Evolutionary conservation across 1,140 invertebrate genomes (phyloP).

Genomic region (Panagrolaimus sp.): DNA sequence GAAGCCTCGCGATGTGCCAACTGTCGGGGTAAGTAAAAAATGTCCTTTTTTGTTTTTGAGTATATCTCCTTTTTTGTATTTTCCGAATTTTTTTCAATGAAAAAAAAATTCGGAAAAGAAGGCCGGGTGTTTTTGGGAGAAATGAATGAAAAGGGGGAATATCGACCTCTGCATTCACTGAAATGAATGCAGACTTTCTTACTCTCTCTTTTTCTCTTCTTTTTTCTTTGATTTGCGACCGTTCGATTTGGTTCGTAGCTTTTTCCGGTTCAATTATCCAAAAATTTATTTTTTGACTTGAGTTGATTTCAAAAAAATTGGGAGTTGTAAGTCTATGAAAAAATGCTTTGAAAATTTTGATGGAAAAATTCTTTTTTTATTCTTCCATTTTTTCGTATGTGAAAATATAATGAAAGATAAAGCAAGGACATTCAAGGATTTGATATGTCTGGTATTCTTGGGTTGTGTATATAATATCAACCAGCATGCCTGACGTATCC

Average conservation of each 20-base stretch:
- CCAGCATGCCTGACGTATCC: conserved; percentile 56
- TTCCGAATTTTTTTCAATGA: no score
- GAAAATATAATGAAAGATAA: conserved; percentile 1
- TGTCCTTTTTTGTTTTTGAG: conserved; percentile 5
- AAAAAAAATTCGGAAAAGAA: no score
- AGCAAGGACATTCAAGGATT: conserved; percentile 27
- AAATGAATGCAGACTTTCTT: no score
- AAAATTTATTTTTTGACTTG: conserved; percentile 6
- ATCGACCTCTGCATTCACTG: no score
- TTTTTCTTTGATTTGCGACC: no score
- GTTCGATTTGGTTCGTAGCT: no score
- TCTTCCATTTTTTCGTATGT: not conserved
- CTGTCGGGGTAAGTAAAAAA: conserved; percentile 50
- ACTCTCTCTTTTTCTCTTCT: conserved; percentile 14
- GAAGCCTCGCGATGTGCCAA: conserved; percentile 68
- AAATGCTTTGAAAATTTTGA: not conserved
- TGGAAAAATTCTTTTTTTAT: not conserved
- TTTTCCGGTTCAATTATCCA: no score
- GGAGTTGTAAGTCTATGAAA: not conserved
- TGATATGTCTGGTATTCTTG: conserved; percentile 61
- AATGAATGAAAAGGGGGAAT: no score
- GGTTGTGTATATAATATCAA: conserved; percentile 43
- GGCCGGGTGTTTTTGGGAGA: no score
- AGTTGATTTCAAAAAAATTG: not conserved
- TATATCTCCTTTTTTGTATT: conserved; percentile 25